Evolutionary conservation across 2,888 invertebrate genomes (phyloP).

Genomic region (Cheilosia vernalis): DNA sequence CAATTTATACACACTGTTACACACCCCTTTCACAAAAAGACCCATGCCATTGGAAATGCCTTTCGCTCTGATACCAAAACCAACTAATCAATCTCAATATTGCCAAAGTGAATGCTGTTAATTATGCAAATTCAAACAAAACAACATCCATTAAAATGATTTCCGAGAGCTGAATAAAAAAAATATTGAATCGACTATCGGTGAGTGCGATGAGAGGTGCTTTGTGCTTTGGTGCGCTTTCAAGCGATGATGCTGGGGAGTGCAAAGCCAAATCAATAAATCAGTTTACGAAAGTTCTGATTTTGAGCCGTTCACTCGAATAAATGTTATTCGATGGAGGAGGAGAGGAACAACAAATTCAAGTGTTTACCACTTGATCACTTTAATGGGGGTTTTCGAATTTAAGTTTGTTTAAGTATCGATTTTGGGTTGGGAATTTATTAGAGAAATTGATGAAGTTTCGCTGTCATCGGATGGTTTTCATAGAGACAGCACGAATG

Average conservation of each 20-base stretch:
- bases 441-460: conserved; percentile 12
- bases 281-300: conserved; percentile 49
- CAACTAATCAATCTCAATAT: conserved; percentile 67
- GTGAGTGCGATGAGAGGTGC: conserved; percentile 33
- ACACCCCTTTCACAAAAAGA: not conserved
- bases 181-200: conserved; percentile 25
- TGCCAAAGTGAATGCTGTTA: conserved; percentile 47
- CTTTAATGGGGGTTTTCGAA: not conserved
- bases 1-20: too few relatives aligned
- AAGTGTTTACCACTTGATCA: conserved; percentile 20
- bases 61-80: conserved; percentile 15
- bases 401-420: conserved; percentile 12
- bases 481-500: not conserved
- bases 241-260: not conserved
- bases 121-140: conserved; percentile 72
- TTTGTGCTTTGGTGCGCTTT: conserved; percentile 19
- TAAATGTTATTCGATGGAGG: conserved; percentile 4
- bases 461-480: not conserved
- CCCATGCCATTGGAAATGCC: not conserved
- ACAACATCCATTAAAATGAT: conserved; percentile 69
- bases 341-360: conserved; percentile 1
- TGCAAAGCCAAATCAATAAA: conserved; percentile 60
- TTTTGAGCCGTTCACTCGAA: conserved; percentile 24
- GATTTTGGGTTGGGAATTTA: conserved; percentile 20
- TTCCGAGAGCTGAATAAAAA: conserved; percentile 60